These are phyloP conservation scores for Mobula birostris DNA, from an alignment of 2,113 vertebrate species.

Conservation along the genomic window DNA sequence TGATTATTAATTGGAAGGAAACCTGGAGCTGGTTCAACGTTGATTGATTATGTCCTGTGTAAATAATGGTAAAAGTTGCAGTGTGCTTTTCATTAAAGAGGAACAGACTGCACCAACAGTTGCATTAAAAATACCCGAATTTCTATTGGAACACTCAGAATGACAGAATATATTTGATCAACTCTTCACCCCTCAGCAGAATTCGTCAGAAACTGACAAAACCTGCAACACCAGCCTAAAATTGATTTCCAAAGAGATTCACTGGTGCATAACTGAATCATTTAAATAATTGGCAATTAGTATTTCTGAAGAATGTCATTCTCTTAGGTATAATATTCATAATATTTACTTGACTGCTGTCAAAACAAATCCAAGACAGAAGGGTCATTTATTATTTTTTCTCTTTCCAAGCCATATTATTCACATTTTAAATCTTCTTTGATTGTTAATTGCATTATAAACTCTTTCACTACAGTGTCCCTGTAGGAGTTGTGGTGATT, in stretches of 20 bases:
- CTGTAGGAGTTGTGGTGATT: neutral
- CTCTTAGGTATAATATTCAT: neutral
- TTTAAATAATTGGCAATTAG: neutral
- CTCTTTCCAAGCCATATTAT: neutral
- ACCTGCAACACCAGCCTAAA: neutral
- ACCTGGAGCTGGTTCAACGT: neutral
- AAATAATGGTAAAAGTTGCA: neutral
- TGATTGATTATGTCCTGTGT: neutral
- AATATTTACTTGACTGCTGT: neutral
- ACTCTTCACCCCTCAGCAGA: too few species aligned
- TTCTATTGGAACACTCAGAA: neutral
- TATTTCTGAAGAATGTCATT: too few species aligned
- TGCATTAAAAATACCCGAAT: neutral
- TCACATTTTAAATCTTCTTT: neutral
- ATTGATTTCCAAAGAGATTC: neutral
- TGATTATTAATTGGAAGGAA: slow-evolving; percentile 13
- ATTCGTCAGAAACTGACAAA: neutral
- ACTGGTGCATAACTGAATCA: neutral
- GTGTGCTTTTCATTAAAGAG: neutral
- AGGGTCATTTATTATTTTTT: neutral
- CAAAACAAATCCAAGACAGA: neutral
- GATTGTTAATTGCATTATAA: neutral
- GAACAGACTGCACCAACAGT: neutral
- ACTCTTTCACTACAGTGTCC: neutral
- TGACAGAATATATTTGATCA: neutral